Percentiles rank a stretch among this genome's conserved stretches.
Conservation (phyloP, 2,888 invertebrate species). For the Scaptomyza reducta region DNA sequence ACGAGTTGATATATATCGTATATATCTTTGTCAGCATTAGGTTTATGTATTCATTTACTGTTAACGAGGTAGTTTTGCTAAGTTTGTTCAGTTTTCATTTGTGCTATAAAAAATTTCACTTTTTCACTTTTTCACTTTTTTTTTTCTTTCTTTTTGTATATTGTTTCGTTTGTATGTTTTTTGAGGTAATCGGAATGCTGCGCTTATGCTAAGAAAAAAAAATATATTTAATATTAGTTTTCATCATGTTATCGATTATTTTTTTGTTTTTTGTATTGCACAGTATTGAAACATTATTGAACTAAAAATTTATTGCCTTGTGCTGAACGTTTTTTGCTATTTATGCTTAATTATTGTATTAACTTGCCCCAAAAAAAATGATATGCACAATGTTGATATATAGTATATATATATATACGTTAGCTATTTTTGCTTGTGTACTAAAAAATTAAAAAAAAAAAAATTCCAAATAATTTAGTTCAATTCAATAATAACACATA, state of each 20-base stretch:
- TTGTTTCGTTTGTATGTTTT: slow-evolving; percentile 10
- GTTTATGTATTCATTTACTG: slow-evolving; percentile 46
- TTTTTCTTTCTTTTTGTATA: background rate
- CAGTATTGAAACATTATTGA: slow-evolving; percentile 59
- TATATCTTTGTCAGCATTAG: slow-evolving; percentile 24
- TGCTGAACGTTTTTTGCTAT: slow-evolving; percentile 46
- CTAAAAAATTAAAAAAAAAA: slow-evolving; percentile 3
- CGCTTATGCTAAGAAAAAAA: slow-evolving; percentile 40
- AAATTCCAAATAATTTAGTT: slow-evolving; percentile 14
- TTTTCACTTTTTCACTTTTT: slow-evolving; percentile 2
- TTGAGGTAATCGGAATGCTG: slow-evolving; percentile 50
- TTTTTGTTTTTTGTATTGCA: slow-evolving; percentile 52
- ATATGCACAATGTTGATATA: slow-evolving; percentile 75
- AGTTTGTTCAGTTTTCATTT: slow-evolving; percentile 28
- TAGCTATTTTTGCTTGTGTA: slow-evolving; percentile 9
- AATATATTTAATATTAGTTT: slow-evolving; percentile 24
- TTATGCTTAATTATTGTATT: slow-evolving; percentile 74
- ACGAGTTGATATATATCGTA: slow-evolving; percentile 33
- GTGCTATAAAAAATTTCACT: slow-evolving; percentile 5
- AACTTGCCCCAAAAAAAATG: slow-evolving; percentile 60
- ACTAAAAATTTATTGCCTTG: slow-evolving; percentile 77
- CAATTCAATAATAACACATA: slow-evolving; percentile 37
- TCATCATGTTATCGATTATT: slow-evolving; percentile 12
- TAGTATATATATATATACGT: slow-evolving; percentile 24
- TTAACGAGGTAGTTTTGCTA: slow-evolving; percentile 71